These are phyloP conservation scores for Atta cephalotes DNA, from an alignment of 1,140 invertebrate species.

Conservation along the genomic window DNA sequence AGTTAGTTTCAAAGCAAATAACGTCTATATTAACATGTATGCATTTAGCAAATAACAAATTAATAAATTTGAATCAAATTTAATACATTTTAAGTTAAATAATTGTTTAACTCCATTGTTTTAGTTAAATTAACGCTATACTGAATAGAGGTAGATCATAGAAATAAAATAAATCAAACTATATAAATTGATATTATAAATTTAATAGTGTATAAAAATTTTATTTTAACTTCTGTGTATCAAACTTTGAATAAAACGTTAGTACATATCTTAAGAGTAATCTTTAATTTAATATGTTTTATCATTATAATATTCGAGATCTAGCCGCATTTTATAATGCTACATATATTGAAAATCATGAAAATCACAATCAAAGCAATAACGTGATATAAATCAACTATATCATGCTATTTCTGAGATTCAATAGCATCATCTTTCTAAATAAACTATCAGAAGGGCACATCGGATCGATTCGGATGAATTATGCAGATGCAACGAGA, in stretches of 20 bases:
- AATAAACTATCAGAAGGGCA: slow-evolving; percentile 42
- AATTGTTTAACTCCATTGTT: no score
- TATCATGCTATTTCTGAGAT: background rate
- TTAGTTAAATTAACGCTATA: no score
- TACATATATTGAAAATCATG: background rate
- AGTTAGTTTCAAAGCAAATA: no score
- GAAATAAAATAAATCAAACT: no score
- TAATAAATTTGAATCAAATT: no score
- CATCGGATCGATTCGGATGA: slow-evolving; percentile 39
- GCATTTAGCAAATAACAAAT: no score
- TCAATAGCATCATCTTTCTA: slow-evolving; percentile 38
- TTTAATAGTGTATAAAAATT: background rate
- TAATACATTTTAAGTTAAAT: no score
- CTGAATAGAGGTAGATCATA: no score
- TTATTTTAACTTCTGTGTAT: background rate
- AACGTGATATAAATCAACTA: background rate
- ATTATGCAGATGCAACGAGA: slow-evolving; percentile 54
- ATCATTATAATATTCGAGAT: background rate
- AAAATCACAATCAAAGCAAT: background rate
- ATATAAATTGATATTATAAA: no score
- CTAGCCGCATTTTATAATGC: background rate
- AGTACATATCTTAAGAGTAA: background rate
- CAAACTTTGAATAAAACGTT: background rate
- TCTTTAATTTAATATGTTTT: background rate
- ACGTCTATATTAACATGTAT: no score